These are phyloP conservation scores for Hemaris fuciformis DNA, from an alignment of 2,888 invertebrate genomes.

Conservation along the genomic window DNA sequence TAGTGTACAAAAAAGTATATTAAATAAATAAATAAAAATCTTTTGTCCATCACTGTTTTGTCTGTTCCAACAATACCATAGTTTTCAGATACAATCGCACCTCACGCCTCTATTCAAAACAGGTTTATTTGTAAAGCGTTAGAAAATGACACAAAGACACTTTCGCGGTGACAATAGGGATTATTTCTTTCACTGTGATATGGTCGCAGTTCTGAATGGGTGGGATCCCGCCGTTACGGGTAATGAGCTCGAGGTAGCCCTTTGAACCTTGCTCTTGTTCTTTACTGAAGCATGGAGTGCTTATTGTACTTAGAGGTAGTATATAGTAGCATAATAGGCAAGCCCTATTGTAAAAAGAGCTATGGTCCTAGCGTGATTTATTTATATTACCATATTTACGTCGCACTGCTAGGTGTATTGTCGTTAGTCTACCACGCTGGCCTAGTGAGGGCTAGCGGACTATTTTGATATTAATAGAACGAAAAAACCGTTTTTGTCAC, in stretches of 20 bases:
- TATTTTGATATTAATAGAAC: too few species aligned
- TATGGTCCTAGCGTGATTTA: too few species aligned
- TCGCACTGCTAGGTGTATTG: too few species aligned
- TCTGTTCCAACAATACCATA: neutral
- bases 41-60: too few species aligned
- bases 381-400: too few species aligned
- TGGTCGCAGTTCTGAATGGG: neutral
- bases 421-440: too few species aligned
- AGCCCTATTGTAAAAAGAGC: too few species aligned
- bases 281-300: neutral
- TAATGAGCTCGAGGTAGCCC: neutral
- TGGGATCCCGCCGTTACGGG: neutral
- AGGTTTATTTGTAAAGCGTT: neutral
- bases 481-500: too few species aligned
- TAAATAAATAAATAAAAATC: too few species aligned
- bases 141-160: neutral
- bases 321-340: neutral
- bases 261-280: slow-evolving; percentile 4
- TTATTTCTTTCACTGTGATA: neutral
- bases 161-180: neutral
- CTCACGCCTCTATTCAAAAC: neutral
- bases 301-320: neutral
- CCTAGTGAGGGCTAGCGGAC: too few species aligned
- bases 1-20: too few species aligned
- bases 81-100: neutral